These are phyloP conservation scores for Rhodinocichla rosea DNA, from an alignment of 2,113 vertebrate genomes.

Conservation along the genomic window DNA sequence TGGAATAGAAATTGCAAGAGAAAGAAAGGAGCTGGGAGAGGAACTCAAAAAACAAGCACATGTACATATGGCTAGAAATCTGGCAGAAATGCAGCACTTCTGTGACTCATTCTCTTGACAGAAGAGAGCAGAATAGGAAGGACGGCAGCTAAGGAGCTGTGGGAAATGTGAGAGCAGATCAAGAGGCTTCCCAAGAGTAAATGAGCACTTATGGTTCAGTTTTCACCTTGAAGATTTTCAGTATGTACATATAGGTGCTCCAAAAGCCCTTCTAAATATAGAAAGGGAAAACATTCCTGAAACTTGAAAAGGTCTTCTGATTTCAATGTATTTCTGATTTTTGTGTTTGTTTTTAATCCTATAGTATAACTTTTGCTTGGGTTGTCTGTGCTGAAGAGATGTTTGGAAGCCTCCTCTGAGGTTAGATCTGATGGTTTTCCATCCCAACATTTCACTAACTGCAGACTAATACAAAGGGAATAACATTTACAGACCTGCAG, in stretches of 20 bases:
- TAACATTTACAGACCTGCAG: not conserved
- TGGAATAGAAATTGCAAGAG: not conserved
- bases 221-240: not conserved
- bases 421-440: not conserved
- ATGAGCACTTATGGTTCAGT: not conserved
- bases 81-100: not conserved
- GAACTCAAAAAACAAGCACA: not conserved
- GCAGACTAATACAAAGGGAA: not conserved
- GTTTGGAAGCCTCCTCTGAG: not conserved
- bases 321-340: not conserved
- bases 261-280: not conserved
- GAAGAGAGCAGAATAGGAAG: not conserved
- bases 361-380: not conserved
- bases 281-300: not conserved
- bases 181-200: not conserved
- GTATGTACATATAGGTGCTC: not conserved
- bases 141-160: not conserved
- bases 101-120: not conserved
- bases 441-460: not conserved
- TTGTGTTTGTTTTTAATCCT: not conserved
- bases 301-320: not conserved
- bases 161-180: not conserved
- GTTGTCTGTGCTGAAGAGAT: not conserved
- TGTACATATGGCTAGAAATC: not conserved
- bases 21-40: not conserved